phyloP scores from a whole-genome alignment of 2,888 invertebrate genomes.

The Clistopyga incitator region DNA sequence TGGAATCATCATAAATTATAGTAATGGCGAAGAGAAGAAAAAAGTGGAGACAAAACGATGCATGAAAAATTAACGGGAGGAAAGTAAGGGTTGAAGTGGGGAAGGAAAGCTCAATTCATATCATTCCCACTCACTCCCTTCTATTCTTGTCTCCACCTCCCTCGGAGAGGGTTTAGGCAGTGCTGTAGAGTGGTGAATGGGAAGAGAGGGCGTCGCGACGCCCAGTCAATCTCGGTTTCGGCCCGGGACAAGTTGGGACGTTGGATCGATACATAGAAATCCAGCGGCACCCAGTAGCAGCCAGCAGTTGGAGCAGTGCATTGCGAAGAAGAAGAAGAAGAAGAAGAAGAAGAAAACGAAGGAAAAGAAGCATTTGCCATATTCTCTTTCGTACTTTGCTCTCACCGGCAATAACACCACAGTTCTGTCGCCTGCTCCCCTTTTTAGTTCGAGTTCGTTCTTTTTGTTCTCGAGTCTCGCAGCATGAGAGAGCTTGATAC shows the following conservation, averaged over 20 bases:
- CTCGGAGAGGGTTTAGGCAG: slow-evolving; percentile 33
- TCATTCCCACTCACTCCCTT: slow-evolving; percentile 40
- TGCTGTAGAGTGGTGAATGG: slow-evolving; percentile 59
- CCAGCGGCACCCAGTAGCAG: slow-evolving; percentile 53
- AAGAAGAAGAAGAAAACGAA: slow-evolving; percentile 11
- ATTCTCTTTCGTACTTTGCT: slow-evolving; percentile 17
- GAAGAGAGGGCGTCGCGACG: slow-evolving; percentile 60
- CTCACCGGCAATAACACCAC: slow-evolving; percentile 11
- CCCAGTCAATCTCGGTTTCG: slow-evolving; percentile 69
- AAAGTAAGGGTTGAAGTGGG: slow-evolving; percentile 22
- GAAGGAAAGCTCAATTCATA: slow-evolving; percentile 31
- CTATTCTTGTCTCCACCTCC: slow-evolving; percentile 20
- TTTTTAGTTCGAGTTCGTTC: slow-evolving; percentile 7
- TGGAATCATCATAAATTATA: slow-evolving; percentile 1
- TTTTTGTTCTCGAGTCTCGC: neutral
- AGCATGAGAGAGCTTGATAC: neutral
- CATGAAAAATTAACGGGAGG: slow-evolving; percentile 25
- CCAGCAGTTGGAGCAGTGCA: slow-evolving; percentile 49
- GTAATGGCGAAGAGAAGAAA: neutral
- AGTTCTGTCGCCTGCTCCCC: slow-evolving; percentile 41
- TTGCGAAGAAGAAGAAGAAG: slow-evolving; percentile 33
- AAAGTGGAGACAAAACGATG: neutral
- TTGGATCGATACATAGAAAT: slow-evolving; percentile 69
- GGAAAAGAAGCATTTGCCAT: slow-evolving; percentile 18
- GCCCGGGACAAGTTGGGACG: slow-evolving; percentile 68